Conservation (phyloP, 2,797 vertebrate species). For the Eremophila alpestris region DNA sequence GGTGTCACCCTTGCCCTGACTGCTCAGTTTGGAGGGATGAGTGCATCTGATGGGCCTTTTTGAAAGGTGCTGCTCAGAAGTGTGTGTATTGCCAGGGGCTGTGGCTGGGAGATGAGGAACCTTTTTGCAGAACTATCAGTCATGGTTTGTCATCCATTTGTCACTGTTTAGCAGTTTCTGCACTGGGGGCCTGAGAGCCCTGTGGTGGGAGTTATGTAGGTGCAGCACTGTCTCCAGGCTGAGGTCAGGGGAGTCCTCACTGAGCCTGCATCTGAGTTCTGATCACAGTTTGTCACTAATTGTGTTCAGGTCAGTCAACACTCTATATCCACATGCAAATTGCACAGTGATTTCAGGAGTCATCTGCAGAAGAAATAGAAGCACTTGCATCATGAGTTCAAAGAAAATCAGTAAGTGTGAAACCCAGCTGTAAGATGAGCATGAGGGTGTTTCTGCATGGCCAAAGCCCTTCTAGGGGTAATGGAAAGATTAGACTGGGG, state of each 20-base stretch:
- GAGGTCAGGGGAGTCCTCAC: background rate
- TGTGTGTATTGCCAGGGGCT: background rate
- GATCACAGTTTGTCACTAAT: background rate
- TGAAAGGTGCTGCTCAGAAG: background rate
- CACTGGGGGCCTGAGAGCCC: background rate
- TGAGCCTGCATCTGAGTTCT: background rate
- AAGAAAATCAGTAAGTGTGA: conserved; percentile 19
- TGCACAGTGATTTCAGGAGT: background rate
- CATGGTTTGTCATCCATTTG: background rate
- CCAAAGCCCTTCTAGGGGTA: conserved; percentile 25
- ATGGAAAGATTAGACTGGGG: background rate
- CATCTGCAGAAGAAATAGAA: background rate
- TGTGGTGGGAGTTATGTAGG: background rate
- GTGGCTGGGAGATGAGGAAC: background rate
- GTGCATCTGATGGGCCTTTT: background rate
- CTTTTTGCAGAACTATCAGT: conserved; percentile 1
- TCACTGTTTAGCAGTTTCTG: background rate
- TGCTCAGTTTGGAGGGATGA: background rate
- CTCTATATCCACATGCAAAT: background rate
- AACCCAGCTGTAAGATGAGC: background rate
- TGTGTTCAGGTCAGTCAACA: background rate
- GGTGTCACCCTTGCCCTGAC: background rate
- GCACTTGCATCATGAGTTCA: background rate
- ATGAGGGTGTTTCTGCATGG: conserved; percentile 8
- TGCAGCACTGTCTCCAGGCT: background rate